These are phyloP conservation scores for Zygogramma bicolorata DNA, from an alignment of 2,888 invertebrate genomes.

Conservation along the genomic window DNA sequence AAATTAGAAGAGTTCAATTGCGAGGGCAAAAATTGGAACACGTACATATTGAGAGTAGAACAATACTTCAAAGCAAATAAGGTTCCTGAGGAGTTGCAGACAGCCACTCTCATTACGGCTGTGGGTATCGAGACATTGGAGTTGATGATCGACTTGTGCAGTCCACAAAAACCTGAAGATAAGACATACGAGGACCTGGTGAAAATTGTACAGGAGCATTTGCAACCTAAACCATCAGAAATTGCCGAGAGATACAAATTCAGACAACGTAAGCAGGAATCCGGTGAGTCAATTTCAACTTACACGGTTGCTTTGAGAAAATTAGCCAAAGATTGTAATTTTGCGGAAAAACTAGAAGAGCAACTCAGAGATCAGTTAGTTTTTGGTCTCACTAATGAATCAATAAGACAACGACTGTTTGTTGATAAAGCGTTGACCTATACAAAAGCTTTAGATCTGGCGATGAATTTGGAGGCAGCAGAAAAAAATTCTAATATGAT, in stretches of 20 bases:
- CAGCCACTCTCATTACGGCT: not conserved
- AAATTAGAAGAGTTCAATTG: not conserved
- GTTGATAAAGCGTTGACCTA: not conserved
- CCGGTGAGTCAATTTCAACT: not conserved
- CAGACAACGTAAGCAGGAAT: not conserved
- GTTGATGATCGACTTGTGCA: not conserved
- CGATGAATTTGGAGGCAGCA: too few relatives aligned
- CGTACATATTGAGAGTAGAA: not conserved
- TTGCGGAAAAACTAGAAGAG: too few relatives aligned
- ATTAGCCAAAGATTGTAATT: too few relatives aligned
- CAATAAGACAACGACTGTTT: not conserved
- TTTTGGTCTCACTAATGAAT: not conserved
- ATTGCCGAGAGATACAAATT: not conserved
- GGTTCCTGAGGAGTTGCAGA: not conserved
- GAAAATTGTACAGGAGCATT: not conserved
- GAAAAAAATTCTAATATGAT: not conserved
- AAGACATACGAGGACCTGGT: too few relatives aligned
- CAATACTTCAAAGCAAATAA: not conserved
- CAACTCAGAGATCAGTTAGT: too few relatives aligned
- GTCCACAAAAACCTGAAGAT: too few relatives aligned
- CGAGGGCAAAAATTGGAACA: not conserved
- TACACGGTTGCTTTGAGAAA: too few relatives aligned
- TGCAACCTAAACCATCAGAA: not conserved
- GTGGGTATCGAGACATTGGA: too few relatives aligned
- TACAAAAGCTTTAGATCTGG: not conserved